Evolutionary conservation across 1,140 invertebrate genomes (phyloP).

Genomic region (Ericerus pela): DNA sequence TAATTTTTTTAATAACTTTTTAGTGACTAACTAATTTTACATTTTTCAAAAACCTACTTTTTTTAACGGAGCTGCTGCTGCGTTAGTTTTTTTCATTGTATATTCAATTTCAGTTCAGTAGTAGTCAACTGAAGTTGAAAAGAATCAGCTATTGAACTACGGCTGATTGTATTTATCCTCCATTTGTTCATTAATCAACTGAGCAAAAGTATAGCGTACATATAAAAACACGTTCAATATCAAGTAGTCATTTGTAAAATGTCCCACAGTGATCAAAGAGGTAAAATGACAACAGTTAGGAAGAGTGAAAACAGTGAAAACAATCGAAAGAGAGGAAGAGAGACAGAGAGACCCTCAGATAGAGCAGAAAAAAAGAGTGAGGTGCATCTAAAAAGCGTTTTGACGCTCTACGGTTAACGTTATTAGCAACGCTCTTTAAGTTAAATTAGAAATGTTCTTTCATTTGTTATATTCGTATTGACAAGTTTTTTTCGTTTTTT

Average conservation of each 20-base stretch:
- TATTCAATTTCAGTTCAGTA: too few relatives aligned
- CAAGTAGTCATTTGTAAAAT: slow-evolving; percentile 10
- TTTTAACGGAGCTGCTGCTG: too few relatives aligned
- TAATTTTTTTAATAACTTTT: too few relatives aligned
- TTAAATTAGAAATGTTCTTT: slow-evolving; percentile 9
- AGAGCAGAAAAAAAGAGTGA: not conserved
- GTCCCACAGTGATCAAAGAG: slow-evolving; percentile 1
- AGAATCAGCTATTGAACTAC: not conserved
- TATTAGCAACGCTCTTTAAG: not conserved
- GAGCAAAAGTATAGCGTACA: too few relatives aligned
- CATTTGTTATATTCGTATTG: slow-evolving; percentile 7
- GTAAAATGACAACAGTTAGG: not conserved
- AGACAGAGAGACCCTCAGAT: too few relatives aligned
- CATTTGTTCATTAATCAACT: not conserved
- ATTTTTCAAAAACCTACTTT: too few relatives aligned
- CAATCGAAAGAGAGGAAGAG: too few relatives aligned
- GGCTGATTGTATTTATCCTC: not conserved
- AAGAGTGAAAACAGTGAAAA: too few relatives aligned
- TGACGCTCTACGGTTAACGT: slow-evolving; percentile 6
- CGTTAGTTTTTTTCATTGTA: too few relatives aligned
- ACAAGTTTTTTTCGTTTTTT: not conserved
- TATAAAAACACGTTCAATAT: too few relatives aligned
- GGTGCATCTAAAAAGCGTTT: not conserved
- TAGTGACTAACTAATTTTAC: too few relatives aligned
- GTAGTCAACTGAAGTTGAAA: not conserved